A percentile compares a stretch with the other conserved stretches of the same genome.
phyloP scores from a whole-genome alignment of 2,113 vertebrate species.

The Felis chaus region DNA sequence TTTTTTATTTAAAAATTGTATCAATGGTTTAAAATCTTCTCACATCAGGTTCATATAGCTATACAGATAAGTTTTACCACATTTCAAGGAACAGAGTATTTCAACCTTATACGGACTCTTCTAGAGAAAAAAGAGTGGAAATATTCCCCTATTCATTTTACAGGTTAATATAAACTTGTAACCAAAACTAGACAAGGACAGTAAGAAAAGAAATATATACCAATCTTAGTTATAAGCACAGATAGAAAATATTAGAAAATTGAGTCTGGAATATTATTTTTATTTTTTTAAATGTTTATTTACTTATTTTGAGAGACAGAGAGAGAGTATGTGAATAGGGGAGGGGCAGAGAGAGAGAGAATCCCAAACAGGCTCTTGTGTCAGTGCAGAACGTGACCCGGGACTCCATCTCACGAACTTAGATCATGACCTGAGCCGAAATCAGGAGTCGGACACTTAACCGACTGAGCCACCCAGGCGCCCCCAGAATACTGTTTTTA shows the following conservation, averaged over 20 bases:
- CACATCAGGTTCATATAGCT: neutral
- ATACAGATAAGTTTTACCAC: neutral
- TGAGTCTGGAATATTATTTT: neutral
- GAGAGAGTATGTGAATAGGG: no score
- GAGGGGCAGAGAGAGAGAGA: no score
- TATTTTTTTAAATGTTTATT: neutral
- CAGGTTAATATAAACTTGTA: neutral
- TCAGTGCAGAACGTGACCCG: no score
- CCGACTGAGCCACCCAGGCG: no score
- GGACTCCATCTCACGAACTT: no score
- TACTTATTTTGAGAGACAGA: no score
- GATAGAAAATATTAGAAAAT: constrained; percentile 14
- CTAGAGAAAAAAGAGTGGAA: neutral
- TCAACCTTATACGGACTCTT: neutral
- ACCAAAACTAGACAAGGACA: neutral
- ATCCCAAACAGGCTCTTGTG: no score
- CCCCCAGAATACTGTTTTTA: no score
- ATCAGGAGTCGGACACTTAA: no score
- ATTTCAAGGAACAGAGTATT: neutral
- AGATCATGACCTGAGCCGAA: no score
- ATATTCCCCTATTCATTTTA: neutral
- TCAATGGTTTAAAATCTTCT: neutral
- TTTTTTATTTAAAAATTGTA: neutral
- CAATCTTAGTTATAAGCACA: neutral
- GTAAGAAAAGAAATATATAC: neutral